These are phyloP conservation scores for Bugulina stolonifera DNA, from an alignment of 2,888 invertebrate species.

Conservation along the genomic window DNA sequence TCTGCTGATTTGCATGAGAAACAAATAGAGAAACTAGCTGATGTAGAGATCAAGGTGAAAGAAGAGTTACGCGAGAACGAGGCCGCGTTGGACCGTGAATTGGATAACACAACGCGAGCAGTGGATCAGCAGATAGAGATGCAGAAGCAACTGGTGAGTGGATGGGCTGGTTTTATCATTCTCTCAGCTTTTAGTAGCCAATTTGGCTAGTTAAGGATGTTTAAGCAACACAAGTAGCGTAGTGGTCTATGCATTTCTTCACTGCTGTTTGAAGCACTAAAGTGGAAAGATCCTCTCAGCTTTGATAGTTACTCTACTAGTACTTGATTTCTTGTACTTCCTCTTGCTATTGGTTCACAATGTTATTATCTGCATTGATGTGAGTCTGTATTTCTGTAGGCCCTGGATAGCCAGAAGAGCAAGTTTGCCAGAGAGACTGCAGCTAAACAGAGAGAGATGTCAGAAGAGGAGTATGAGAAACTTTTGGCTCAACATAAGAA, in stretches of 20 bases:
- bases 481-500: constrained; percentile 39
- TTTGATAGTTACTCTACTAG: too few species aligned
- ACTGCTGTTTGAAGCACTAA: too few species aligned
- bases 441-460: constrained; percentile 39
- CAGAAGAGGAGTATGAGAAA: constrained; percentile 42
- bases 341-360: too few species aligned
- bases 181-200: too few species aligned
- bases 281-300: too few species aligned
- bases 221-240: too few species aligned
- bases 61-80: constrained; percentile 28
- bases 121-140: constrained; percentile 38
- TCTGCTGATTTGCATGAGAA: constrained; percentile 37
- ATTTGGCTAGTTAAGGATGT: too few species aligned
- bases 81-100: constrained; percentile 34
- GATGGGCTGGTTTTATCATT: too few species aligned
- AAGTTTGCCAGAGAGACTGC: constrained; percentile 46
- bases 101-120: constrained; percentile 32
- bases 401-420: constrained; percentile 39
- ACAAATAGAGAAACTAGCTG: constrained; percentile 32
- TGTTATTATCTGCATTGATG: too few species aligned
- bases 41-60: constrained; percentile 8
- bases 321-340: too few species aligned
- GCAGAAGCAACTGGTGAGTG: constrained; percentile 42
- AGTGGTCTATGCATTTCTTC: too few species aligned
- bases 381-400: too few species aligned